Base-by-base conservation (phyloP, 2,888 invertebrate species). In the Lasioglossum pauxillum region DNA sequence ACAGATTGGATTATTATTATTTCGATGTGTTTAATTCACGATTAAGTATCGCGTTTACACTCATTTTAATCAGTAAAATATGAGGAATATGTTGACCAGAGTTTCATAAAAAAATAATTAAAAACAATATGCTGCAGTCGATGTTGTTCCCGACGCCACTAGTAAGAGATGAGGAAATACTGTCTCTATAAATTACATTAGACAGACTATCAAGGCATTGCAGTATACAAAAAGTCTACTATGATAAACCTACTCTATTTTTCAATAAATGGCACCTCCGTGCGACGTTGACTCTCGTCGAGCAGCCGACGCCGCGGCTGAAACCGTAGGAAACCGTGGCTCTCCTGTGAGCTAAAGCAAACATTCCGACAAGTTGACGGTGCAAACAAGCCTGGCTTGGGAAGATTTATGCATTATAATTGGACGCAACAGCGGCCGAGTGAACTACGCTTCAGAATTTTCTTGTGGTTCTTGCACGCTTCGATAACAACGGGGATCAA, bases 301-400 rank as follows among this genome's bases (percentile, higher is more conserved):
- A 49, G 60, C 27, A 49, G 41, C 31, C 53, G 23, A 53, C 53
- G 53, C 23, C 31, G n/a, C 78, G 41, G 27, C 19, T 44, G 60
- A 44, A 67, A 74, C 23, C 57, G 57, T 49, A 27, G 38, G 27
- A n/a, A n/a, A 38, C 10, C 31, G 2, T 19, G 5, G 74, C 57
- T 12, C 67, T 38, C 46, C n/a, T 46, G 67, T n/a, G 41, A 74
- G 35, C 67, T 19, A 67, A 38, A 74, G 67, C 35, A 67, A 67
- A 67, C 67, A 67, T 67, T 35, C 74, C 82, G 74, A 79, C 82
- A 82, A 79, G 79, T 82, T 75, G 80, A 27, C 41, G 14, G 41
- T 41, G 74, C 69, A 41, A 69, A 74, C 67, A 71, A 38, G 41
- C 76, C 16, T 8, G 74, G 7, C 27, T 4, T 38, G 31, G 38